Conservation (phyloP, 1,140 invertebrate species). For the Metaphire vulgaris region DNA sequence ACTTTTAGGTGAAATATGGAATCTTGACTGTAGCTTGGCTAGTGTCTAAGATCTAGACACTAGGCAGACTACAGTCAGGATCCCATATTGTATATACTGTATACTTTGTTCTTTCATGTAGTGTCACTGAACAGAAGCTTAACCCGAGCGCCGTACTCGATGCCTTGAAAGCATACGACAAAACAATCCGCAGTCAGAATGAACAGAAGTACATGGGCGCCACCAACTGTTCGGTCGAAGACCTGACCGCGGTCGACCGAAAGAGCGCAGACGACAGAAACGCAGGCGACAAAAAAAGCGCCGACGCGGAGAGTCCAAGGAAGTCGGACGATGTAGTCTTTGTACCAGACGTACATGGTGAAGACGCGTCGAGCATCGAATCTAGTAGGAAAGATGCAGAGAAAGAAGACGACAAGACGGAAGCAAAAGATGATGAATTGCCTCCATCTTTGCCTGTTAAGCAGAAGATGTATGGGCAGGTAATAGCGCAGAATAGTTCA, state of each 20-base stretch:
- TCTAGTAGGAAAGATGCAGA: neutral
- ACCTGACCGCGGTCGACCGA: constrained; percentile 3
- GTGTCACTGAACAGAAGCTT: constrained; percentile 45
- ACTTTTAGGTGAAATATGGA: too few relatives aligned
- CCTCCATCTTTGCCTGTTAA: neutral
- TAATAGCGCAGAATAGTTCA: neutral
- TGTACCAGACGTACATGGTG: neutral
- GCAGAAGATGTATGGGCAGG: neutral
- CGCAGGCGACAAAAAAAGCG: neutral
- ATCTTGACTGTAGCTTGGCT: too few relatives aligned
- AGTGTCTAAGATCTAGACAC: too few relatives aligned
- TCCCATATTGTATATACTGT: too few relatives aligned
- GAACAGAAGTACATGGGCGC: constrained; percentile 23
- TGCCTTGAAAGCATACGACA: constrained; percentile 43
- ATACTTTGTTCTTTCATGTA: too few relatives aligned
- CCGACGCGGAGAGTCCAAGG: neutral
- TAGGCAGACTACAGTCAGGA: too few relatives aligned
- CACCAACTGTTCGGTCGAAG: constrained; percentile 25
- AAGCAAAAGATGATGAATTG: neutral
- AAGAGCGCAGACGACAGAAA: neutral
- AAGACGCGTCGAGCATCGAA: neutral
- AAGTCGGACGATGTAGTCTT: neutral
- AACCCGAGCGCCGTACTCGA: constrained; percentile 50
- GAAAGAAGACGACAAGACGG: neutral
- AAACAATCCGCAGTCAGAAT: constrained; percentile 20